These are phyloP conservation scores for Daphoenositta chrysoptera DNA, from an alignment of 2,113 vertebrate species.

Conservation along the genomic window DNA sequence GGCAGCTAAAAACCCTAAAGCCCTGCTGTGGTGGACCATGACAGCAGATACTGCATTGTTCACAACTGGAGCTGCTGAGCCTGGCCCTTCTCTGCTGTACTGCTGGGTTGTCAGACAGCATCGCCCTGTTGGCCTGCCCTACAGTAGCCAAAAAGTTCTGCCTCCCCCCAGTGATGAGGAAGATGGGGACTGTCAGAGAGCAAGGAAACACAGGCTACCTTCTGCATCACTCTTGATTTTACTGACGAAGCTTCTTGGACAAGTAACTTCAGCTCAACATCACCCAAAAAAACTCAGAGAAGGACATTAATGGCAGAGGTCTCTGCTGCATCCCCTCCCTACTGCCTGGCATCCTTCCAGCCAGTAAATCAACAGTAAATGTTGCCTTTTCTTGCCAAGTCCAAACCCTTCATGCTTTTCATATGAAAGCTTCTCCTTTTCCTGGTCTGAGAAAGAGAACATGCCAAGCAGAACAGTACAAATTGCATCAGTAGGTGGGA, in stretches of 20 bases:
- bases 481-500: rapidly evolving
- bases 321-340: background rate
- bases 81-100: background rate
- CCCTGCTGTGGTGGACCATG: background rate
- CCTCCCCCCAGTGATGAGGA: background rate
- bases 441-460: background rate
- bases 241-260: background rate
- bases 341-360: background rate
- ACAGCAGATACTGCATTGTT: background rate
- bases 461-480: background rate
- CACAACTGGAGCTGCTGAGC: background rate
- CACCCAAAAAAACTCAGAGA: background rate
- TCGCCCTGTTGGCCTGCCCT: rapidly evolving
- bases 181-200: background rate
- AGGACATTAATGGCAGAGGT: background rate
- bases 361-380: background rate
- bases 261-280: background rate
- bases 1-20: background rate
- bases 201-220: background rate
- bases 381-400: background rate
- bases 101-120: background rate
- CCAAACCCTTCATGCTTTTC: background rate
- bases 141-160: background rate
- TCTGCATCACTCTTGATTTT: background rate
- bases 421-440: background rate